phyloP scores from a whole-genome alignment of 1,140 invertebrate species.

The Nilaparvata lugens region DNA sequence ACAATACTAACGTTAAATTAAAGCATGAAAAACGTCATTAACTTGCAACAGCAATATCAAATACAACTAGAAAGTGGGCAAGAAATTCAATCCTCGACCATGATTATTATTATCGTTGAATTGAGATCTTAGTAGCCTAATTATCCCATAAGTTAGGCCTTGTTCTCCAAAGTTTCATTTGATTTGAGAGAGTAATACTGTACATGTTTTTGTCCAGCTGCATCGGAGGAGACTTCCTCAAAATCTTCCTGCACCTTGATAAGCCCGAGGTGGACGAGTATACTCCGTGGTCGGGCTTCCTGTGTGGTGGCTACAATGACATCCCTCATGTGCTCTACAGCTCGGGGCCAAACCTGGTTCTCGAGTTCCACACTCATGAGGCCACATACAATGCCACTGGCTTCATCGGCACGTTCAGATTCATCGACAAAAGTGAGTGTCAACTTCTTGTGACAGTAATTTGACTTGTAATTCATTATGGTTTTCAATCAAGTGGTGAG shows the following conservation, averaged over 20 bases:
- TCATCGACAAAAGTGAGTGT: slow-evolving; percentile 71
- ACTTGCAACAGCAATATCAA: too few species aligned
- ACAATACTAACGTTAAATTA: too few species aligned
- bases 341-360: slow-evolving; percentile 63
- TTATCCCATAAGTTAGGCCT: too few species aligned
- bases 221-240: slow-evolving; percentile 62
- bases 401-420: slow-evolving; percentile 68
- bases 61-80: too few species aligned
- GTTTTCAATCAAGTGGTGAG: too few species aligned
- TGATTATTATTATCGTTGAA: too few species aligned
- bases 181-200: neutral
- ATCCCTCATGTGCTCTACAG: slow-evolving; percentile 69
- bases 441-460: too few species aligned
- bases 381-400: slow-evolving; percentile 53
- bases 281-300: slow-evolving; percentile 60
- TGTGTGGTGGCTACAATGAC: slow-evolving; percentile 63
- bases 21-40: too few species aligned
- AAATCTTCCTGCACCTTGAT: slow-evolving; percentile 66
- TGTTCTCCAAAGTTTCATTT: too few species aligned
- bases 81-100: too few species aligned
- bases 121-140: too few species aligned
- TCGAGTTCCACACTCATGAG: slow-evolving; percentile 67
- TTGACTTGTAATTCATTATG: too few species aligned
- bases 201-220: slow-evolving; percentile 55
- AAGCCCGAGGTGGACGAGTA: slow-evolving; percentile 64